phyloP scores from a whole-genome alignment of 2,797 vertebrate species.

The Sebastes cheni region DNA sequence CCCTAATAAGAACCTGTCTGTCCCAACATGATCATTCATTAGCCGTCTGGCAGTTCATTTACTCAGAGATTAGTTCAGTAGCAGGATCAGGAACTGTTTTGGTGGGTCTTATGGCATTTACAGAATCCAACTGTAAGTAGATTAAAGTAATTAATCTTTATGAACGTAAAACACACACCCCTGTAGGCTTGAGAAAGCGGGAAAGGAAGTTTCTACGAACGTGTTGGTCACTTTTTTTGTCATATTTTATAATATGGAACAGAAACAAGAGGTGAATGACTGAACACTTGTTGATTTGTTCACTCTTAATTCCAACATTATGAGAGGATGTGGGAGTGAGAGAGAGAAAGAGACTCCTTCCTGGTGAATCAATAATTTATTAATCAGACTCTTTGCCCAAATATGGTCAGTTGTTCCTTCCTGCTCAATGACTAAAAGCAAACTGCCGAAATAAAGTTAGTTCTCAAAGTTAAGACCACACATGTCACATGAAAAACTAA shows the following conservation, averaged over 20 bases:
- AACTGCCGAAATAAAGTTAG: not conserved
- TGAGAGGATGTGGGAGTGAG: not conserved
- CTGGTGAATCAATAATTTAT: slow-evolving; percentile 35
- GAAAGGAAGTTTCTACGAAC: not conserved
- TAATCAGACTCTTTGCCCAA: slow-evolving; percentile 15
- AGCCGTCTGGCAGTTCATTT: not conserved
- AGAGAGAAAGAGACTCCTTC: not conserved
- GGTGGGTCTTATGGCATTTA: not conserved
- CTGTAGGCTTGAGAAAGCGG: not conserved
- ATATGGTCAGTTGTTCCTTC: slow-evolving; percentile 45
- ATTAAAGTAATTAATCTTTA: slow-evolving; percentile 13
- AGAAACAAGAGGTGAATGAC: not conserved
- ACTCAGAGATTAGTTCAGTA: not conserved
- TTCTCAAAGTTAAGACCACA: not conserved
- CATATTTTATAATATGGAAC: not conserved
- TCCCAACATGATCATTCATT: not conserved
- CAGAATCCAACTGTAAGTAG: not conserved
- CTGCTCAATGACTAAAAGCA: not conserved
- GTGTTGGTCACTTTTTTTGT: not conserved
- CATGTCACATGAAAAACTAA: not conserved
- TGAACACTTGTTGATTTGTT: not conserved
- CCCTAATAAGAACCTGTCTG: not conserved
- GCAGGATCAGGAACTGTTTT: not conserved
- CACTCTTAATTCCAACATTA: not conserved
- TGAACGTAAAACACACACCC: not conserved